Percentiles rank a stretch among this genome's conserved stretches.
phyloP scores from a whole-genome alignment of 2,888 invertebrate genomes.

The Campaea margaritaria region DNA sequence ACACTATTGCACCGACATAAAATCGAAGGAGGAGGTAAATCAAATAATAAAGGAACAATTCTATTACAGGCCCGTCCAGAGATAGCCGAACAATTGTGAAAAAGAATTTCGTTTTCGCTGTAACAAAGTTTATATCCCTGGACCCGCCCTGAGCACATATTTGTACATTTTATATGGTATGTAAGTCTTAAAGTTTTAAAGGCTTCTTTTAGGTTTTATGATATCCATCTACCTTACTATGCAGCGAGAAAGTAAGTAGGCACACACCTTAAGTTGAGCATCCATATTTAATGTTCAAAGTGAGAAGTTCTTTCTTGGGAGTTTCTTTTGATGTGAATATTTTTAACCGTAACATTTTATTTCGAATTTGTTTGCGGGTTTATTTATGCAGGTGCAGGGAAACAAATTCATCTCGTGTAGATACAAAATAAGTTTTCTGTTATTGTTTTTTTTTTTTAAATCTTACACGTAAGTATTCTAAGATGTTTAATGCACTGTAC shows the following conservation, averaged over 20 bases:
- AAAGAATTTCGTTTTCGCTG: constrained; percentile 64
- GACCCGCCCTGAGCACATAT: constrained; percentile 24
- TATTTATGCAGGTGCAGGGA: no score
- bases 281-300: background rate
- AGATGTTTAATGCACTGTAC: no score
- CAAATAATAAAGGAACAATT: constrained; percentile 82
- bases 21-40: constrained; percentile 76
- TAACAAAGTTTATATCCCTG: constrained; percentile 46
- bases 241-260: background rate
- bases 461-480: no score
- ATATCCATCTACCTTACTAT: background rate
- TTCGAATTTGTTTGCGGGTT: background rate
- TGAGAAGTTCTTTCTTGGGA: background rate
- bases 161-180: constrained; percentile 31
- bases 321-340: background rate
- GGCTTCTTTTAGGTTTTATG: constrained; percentile 8
- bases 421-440: no score
- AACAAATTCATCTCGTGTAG: no score
- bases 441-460: no score
- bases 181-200: constrained; percentile 19
- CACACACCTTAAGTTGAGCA: background rate
- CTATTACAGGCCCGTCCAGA: constrained; percentile 71
- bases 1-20: constrained; percentile 73
- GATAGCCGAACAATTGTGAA: constrained; percentile 69
- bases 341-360: background rate